Base-by-base conservation (phyloP, 2,113 vertebrate genomes). In the Morone saxatilis region DNA sequence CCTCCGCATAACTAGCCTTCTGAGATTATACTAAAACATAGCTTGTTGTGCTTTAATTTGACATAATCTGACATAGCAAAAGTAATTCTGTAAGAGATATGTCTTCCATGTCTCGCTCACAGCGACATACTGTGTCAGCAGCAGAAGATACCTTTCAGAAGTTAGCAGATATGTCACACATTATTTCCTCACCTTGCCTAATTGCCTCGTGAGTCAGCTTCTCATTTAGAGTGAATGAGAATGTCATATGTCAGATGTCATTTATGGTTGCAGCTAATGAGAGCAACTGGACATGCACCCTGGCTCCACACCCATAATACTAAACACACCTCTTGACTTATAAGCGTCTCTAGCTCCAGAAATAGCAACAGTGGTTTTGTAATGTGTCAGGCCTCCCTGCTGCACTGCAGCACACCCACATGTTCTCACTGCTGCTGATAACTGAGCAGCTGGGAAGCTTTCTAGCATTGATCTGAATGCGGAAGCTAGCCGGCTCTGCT, bases 371-470 rank as follows among this genome's bases (percentile, higher is more conserved):
- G 73, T 80, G 83, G 65, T 89, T 89, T 89, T 80, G 82, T 90
- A 87, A 88, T 14, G 70, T 88, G 80, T 79, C 78, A 83, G 87
- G 75, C 79, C 68, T 90, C 87, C 83, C 81, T 89, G 85, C 93
- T 91, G 88, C 92, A 91, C 75, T 91, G 91, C 92, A 92, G 90
- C 91, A 91, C 91, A 84, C 86, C 92, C 90, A 88, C 89, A 84
- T 78, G 63, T 85, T 78, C 71, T 79, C 71, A 36, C 36, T 50
- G 43, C 81, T 86, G 73, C 80, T 89, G 76, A 62, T 70, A 78
- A 43, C 56, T 0, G 19, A 86, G 89, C 76, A 66, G 77, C 78
- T 63, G 22, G 79, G 43, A 85, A 41, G 74, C 70, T 70, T 65
- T 54, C 48, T 47, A 56, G 17, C 75, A 85, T 77, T 81, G 63